Percentiles rank a stretch among this genome's conserved stretches.
These are phyloP conservation scores for Morone chrysops DNA, from an alignment of 2,113 vertebrate species.

Conservation along the genomic window DNA sequence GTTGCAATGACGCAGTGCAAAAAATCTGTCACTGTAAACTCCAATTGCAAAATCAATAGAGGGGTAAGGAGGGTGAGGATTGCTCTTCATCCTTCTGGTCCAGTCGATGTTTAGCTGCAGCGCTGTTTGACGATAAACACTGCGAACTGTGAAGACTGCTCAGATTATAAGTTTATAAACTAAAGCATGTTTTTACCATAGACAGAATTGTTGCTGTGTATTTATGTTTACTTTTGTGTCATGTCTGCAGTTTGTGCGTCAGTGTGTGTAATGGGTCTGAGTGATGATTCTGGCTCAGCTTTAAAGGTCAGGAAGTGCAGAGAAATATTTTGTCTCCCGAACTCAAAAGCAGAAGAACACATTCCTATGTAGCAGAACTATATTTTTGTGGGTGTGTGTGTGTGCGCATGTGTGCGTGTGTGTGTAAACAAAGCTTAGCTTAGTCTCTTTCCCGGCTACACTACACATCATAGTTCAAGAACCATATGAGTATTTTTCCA, in stretches of 20 bases:
- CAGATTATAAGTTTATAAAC: neutral
- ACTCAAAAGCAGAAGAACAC: neutral
- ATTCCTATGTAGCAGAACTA: neutral
- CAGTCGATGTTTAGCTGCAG: neutral
- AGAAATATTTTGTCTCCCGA: neutral
- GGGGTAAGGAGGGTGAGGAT: neutral
- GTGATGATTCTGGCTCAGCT: neutral
- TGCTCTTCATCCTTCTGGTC: neutral
- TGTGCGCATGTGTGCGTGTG: neutral
- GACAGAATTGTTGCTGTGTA: neutral
- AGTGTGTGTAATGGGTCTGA: neutral
- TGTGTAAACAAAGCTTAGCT: too few species aligned
- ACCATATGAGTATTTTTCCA: too few species aligned
- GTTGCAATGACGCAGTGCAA: too few species aligned
- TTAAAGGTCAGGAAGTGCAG: constrained; percentile 19
- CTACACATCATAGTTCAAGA: too few species aligned
- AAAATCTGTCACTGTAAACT: neutral
- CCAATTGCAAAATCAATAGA: neutral
- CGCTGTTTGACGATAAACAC: constrained; percentile 32
- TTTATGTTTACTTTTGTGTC: neutral
- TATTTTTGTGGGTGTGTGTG: neutral
- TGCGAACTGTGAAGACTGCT: neutral
- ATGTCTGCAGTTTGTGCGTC: neutral
- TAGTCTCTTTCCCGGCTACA: too few species aligned
- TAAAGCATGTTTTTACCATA: neutral